Base-by-base conservation (phyloP, 2,888 invertebrate genomes). In the Drosophila buzzatii region DNA sequence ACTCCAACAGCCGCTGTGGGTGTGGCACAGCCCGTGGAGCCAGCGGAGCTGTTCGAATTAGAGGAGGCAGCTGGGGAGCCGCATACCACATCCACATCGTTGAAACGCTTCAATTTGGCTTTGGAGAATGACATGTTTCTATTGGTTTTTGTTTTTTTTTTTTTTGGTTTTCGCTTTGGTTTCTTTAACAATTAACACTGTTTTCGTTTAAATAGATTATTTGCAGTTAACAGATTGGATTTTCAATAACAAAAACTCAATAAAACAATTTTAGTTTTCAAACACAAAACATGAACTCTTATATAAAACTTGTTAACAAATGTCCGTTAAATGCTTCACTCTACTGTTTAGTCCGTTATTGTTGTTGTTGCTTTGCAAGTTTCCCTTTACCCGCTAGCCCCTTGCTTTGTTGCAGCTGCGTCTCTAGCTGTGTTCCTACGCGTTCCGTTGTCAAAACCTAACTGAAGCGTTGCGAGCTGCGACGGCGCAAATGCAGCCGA, bases 101-200 rank as follows among this genome's bases (percentile, higher is more conserved):
- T 93, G 70, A 93, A 93, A 59, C 93, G 91, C 78, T 93, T 93
- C 69, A 93, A 87, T 86, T 93, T 93, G 41, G 93, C 93, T 84
- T 93, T 93, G 35, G 92, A 92, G 64, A 93, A 92, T 39, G 92
- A 92, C 92, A 92, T 93, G 53, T 52, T 45, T 56, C 8, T 37
- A n/a, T n/a, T n/a, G n/a, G n/a, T n/a, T 9, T 49, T n/a, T 14
- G 2, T 6, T 57, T 65, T 44, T 9, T 6, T 27, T 27, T 4
- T 3, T 44, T 45, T 23, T 41, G 6, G 8, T 16, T 44, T 42
- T 44, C 16, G 18, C 42, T 79, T 47, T 44, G 42, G 16, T 52
- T 52, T 14, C 23, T 42, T 66, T 49, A 57, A 44, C 44, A 57
- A 45, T 37, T 18, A 55, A 55, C 55, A 55, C 55, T n/a, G 10